phyloP scores from a whole-genome alignment of 2,113 vertebrate species.

The Bufo bufo region DNA sequence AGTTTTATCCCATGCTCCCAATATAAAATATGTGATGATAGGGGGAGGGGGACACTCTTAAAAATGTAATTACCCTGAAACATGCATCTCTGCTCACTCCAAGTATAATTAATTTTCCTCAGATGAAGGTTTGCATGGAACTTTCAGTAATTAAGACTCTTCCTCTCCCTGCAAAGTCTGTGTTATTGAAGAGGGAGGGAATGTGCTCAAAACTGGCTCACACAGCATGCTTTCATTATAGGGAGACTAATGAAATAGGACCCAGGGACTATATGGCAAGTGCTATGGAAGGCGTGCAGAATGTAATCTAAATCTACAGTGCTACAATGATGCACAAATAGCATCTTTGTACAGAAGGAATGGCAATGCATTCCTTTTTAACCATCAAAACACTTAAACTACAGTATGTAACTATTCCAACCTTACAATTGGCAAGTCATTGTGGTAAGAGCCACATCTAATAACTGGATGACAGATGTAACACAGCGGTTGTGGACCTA shows the following conservation, averaged over 20 bases:
- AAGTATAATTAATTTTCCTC: constrained; percentile 46
- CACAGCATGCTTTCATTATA: constrained; percentile 32
- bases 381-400: not conserved
- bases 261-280: not conserved
- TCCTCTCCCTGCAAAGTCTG: constrained; percentile 21
- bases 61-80: constrained; percentile 53
- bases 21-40: constrained; percentile 3
- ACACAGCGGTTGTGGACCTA: too few relatives aligned
- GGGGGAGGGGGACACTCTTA: constrained; percentile 17
- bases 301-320: not conserved
- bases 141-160: constrained; percentile 50
- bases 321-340: not conserved
- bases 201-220: not conserved
- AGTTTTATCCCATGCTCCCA: not conserved
- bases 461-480: too few relatives aligned
- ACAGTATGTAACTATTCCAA: not conserved
- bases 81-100: constrained; percentile 32
- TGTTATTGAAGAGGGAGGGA: constrained; percentile 33
- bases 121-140: constrained; percentile 42
- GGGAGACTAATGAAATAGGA: constrained; percentile 44
- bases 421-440: too few relatives aligned
- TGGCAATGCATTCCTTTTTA: not conserved
- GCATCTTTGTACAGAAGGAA: too few relatives aligned
- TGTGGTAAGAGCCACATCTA: not conserved
- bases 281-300: not conserved